Percentiles rank a stretch among this genome's conserved stretches.
phyloP scores from a whole-genome alignment of 2,113 vertebrate genomes.

The Campylomormyrus tamandua region DNA sequence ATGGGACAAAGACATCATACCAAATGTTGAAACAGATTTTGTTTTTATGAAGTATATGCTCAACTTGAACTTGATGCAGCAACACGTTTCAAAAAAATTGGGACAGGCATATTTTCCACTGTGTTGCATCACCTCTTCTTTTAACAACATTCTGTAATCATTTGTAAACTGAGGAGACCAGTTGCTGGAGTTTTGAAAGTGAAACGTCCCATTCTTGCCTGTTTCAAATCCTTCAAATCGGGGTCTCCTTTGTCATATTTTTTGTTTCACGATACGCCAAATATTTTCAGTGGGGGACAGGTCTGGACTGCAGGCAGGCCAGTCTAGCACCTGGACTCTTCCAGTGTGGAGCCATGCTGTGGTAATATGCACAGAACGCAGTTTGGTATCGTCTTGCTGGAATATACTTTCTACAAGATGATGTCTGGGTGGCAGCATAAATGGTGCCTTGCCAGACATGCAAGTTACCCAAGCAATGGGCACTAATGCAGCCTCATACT shows the following conservation, averaged over 20 bases:
- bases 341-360: neutral
- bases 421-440: too few species aligned
- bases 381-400: neutral
- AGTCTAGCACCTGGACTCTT: neutral
- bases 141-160: neutral
- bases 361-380: neutral
- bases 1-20: neutral
- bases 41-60: neutral
- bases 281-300: too few species aligned
- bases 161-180: neutral
- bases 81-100: neutral
- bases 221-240: neutral
- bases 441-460: too few species aligned
- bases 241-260: too few species aligned
- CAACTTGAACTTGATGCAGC: neutral
- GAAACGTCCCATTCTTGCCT: neutral
- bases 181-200: neutral
- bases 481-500: neutral
- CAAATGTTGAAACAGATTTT: neutral
- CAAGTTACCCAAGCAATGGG: neutral
- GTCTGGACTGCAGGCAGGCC: too few species aligned
- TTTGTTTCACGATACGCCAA: neutral
- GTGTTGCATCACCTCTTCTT: neutral
- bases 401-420: neutral
- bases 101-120: neutral